phyloP scores from a whole-genome alignment of 2,797 vertebrate species.

The Ctenochaetus hawaiiensis region DNA sequence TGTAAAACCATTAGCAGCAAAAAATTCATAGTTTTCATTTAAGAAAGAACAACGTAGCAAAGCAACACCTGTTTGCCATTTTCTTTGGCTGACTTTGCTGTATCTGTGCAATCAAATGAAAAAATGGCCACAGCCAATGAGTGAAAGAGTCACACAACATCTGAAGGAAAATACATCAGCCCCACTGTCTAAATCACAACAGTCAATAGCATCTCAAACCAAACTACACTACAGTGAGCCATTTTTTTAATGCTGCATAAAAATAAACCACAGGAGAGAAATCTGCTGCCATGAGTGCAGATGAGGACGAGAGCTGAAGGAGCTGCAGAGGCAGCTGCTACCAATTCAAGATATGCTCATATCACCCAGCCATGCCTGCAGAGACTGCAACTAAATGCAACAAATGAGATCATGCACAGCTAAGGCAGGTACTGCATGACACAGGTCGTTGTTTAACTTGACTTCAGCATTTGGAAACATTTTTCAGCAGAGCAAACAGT shows the following conservation, averaged over 20 bases:
- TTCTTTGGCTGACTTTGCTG: not conserved
- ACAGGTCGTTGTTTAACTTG: not conserved
- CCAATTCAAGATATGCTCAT: not conserved
- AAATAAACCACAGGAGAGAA: not conserved
- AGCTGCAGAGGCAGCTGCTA: conserved; percentile 13
- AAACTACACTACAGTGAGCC: not conserved
- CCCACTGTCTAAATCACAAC: not conserved
- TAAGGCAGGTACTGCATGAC: not conserved
- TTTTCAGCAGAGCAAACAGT: not conserved
- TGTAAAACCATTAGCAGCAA: too few species aligned
- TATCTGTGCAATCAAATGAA: not conserved
- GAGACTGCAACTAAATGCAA: not conserved
- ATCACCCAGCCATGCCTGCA: not conserved
- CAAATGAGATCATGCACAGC: not conserved
- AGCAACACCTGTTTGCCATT: not conserved
- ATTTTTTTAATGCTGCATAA: not conserved
- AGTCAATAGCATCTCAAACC: not conserved
- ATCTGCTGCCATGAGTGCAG: not conserved
- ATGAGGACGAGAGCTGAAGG: not conserved
- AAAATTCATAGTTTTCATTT: not conserved
- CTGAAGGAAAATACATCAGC: not conserved
- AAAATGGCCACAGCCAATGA: not conserved
- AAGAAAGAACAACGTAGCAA: not conserved
- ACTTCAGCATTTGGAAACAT: not conserved
- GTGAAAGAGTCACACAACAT: not conserved